Evolutionary conservation across 2,888 invertebrate species (phyloP).

Genomic region (Phorcus lineatus): DNA sequence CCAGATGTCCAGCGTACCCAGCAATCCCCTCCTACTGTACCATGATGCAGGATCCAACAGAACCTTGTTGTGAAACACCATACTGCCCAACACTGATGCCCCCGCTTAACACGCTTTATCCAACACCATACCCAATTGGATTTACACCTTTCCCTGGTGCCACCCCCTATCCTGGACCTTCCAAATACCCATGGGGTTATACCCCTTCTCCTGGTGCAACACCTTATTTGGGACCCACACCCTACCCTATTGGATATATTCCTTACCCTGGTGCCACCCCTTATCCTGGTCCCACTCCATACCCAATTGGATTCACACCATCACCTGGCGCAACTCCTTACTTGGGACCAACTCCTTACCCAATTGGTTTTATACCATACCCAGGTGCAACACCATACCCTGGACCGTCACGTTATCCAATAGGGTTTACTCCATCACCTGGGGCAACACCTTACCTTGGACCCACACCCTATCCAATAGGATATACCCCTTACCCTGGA

Average conservation of each 20-base stretch:
- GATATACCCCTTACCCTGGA: not conserved
- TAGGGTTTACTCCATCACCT: not conserved
- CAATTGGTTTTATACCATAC: not conserved
- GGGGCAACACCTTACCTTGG: conserved; percentile 10
- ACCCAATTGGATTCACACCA: not conserved
- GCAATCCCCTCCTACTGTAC: conserved; percentile 51
- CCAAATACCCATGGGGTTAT: not conserved
- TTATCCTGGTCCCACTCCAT: not conserved
- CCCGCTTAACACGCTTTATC: conserved; percentile 37
- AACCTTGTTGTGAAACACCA: conserved; percentile 59
- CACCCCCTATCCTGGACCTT: not conserved
- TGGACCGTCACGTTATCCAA: not conserved
- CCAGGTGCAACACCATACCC: conserved; percentile 14
- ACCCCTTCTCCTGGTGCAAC: not conserved
- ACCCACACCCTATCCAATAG: conserved; percentile 1
- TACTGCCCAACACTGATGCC: conserved; percentile 47
- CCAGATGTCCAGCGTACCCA: conserved; percentile 53
- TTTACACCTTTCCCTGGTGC: not conserved
- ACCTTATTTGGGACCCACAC: not conserved
- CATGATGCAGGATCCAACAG: conserved; percentile 53
- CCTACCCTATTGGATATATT: not conserved
- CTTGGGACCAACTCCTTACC: not conserved
- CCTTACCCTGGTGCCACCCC: not conserved
- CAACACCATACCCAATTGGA: conserved; percentile 8
- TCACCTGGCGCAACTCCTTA: not conserved